Base-by-base conservation (phyloP, 2,888 invertebrate species). In the Seladonia tumulorum region DNA sequence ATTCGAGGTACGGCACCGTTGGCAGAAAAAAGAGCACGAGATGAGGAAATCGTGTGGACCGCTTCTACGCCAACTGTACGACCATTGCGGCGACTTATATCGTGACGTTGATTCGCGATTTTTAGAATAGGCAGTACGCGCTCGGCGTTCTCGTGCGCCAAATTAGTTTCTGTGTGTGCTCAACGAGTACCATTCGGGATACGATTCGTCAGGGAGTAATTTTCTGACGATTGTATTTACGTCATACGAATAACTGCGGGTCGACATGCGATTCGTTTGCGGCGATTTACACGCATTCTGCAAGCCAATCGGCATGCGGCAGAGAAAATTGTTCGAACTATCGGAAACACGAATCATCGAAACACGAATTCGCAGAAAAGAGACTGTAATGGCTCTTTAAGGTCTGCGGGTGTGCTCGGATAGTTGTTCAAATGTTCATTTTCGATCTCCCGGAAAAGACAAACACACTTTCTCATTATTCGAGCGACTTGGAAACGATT, bases 181-280 rank as follows among this genome's bases (percentile, higher is more conserved):
- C 5, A 60, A 60, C 5, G 25, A 14, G 60, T 25, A 60, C 25
- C 14, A n/a, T 39, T 68, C 68, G 68, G 39, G 12, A 39, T n/a
- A 35, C 68, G 22, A 22, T 68, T 68, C 39, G 35, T n/a, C 14
- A 45, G 66, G 25, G n/a, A 29, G n/a, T 29, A 53, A 42, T 68
- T 73, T 42, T 29, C 57, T 57, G 74, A 49, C 35, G 14, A 49
- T 42, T 45, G 39, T 29, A 68, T 82, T 73, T 79, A 35, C 16
- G 79, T 74, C 79, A 74, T 73, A 73, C 47, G 66, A 45, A 57
- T 74, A 79, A 74, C 68, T 73, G 79, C 57, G 53, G 53, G 74
- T 53, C 74, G 68, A 29, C 73, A 79, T 68, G 79, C 79, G 68
- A 79, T 79, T 79, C 73, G 47, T 68, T 42, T 22, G 70, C 47